A percentile compares a stretch with the other conserved stretches of the same genome.
Evolutionary conservation across 2,888 invertebrate species (phyloP).

Genomic region (Drosophila paramelanica): DNA sequence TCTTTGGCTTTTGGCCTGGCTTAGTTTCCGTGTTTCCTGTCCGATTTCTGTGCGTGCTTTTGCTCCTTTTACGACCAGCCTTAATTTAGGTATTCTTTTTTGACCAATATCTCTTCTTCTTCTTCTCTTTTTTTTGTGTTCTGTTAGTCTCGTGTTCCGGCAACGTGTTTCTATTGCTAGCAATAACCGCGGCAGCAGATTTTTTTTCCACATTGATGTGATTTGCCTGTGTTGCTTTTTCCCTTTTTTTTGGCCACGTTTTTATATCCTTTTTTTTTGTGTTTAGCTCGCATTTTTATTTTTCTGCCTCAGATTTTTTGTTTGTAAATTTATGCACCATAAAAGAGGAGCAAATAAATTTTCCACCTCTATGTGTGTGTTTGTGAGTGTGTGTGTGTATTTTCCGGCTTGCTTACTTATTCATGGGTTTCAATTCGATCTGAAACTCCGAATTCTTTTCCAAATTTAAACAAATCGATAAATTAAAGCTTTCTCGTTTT

Average conservation of each 20-base stretch:
- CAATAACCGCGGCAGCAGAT: constrained; percentile 70
- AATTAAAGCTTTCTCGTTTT: constrained; percentile 31
- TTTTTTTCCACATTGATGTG: constrained; percentile 69
- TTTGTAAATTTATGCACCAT: constrained; percentile 73
- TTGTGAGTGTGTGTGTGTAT: constrained; percentile 16
- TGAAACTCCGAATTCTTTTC: constrained; percentile 6
- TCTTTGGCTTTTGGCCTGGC: constrained; percentile 28
- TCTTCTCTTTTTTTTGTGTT: constrained; percentile 14
- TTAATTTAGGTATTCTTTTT: constrained; percentile 35
- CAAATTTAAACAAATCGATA: constrained; percentile 57
- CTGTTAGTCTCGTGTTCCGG: constrained; percentile 27
- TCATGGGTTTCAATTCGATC: constrained; percentile 60
- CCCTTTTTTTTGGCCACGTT: constrained; percentile 41
- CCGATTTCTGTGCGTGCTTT: constrained; percentile 27
- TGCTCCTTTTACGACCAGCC: constrained; percentile 44
- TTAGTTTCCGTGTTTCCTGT: constrained; percentile 25
- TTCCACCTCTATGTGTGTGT: constrained; percentile 2
- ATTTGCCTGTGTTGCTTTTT: constrained; percentile 39
- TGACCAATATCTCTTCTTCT: constrained; percentile 13
- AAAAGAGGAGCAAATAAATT: constrained; percentile 62
- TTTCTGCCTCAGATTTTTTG: constrained; percentile 60
- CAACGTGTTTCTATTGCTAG: constrained; percentile 67
- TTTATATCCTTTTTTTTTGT: constrained; percentile 59
- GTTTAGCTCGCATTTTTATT: constrained; percentile 53
- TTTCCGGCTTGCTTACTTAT: constrained; percentile 61